phyloP scores from a whole-genome alignment of 2,113 vertebrate genomes.

The Ascaphus truei region DNA sequence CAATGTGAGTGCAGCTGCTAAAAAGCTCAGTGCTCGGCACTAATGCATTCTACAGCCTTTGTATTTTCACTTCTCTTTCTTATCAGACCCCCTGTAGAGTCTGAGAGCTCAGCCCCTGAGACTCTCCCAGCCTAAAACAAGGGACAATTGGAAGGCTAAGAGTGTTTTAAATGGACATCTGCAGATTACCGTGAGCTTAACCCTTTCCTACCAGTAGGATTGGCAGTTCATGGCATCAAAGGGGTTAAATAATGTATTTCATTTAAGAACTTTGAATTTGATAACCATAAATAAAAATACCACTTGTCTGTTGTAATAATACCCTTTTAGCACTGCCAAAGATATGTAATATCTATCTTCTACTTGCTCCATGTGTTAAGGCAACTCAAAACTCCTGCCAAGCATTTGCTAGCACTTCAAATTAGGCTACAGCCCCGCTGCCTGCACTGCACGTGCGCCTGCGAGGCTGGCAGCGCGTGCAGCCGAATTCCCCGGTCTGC shows the following conservation, averaged over 20 bases:
- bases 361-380: too few relatives aligned
- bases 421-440: too few relatives aligned
- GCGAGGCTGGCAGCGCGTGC: too few relatives aligned
- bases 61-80: background rate
- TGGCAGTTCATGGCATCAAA: background rate
- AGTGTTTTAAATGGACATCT: slow-evolving; percentile 13
- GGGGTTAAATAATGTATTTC: background rate
- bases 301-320: too few relatives aligned
- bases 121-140: background rate
- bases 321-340: too few relatives aligned
- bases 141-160: background rate
- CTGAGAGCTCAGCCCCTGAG: background rate
- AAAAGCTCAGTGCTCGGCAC: slow-evolving; percentile 2
- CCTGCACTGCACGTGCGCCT: too few relatives aligned
- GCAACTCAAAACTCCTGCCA: too few relatives aligned
- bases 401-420: too few relatives aligned
- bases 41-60: slow-evolving; percentile 22
- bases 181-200: background rate
- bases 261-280: background rate
- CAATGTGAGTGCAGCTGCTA: slow-evolving; percentile 18
- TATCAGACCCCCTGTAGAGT: slow-evolving; percentile 14
- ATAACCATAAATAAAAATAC: too few relatives aligned
- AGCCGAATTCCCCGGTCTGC: too few relatives aligned
- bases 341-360: too few relatives aligned
- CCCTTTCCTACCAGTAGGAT: background rate